Conservation (phyloP, 2,888 invertebrate genomes). For the Nycteola revayana region DNA sequence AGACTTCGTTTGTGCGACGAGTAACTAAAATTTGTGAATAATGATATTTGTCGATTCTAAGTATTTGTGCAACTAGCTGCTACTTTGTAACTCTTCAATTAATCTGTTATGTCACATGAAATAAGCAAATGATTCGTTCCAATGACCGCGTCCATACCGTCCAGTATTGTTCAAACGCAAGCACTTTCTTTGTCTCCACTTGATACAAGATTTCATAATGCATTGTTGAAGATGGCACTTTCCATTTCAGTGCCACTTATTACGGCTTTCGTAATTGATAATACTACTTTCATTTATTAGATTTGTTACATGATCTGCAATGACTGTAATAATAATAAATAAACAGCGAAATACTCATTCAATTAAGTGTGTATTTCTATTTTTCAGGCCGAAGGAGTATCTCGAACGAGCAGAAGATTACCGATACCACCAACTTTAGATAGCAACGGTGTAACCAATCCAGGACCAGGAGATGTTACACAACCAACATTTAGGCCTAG, state of each 20-base stretch:
- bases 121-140: slow-evolving; percentile 45
- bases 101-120: slow-evolving; percentile 39
- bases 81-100: too few relatives aligned
- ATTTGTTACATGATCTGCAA: too few relatives aligned
- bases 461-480: slow-evolving; percentile 37
- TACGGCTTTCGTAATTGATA: slow-evolving; percentile 29
- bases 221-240: slow-evolving; percentile 33
- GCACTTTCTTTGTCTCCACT: slow-evolving; percentile 41
- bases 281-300: slow-evolving; percentile 20
- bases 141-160: slow-evolving; percentile 40
- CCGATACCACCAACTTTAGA: slow-evolving; percentile 44
- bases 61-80: too few relatives aligned
- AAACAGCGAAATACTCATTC: background rate
- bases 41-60: too few relatives aligned
- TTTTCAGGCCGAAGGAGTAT: slow-evolving; percentile 60
- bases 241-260: slow-evolving; percentile 28
- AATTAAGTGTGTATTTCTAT: background rate
- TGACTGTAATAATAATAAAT: too few relatives aligned
- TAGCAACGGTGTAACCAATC: slow-evolving; percentile 36
- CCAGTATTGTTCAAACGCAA: slow-evolving; percentile 56
- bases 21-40: too few relatives aligned
- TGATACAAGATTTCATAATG: slow-evolving; percentile 33
- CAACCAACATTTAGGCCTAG: slow-evolving; percentile 56
- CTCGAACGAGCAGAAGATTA: slow-evolving; percentile 56
- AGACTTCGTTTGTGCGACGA: too few relatives aligned